These are phyloP conservation scores for Pseudomyrmex concolor DNA, from an alignment of 1,140 invertebrate species.

Conservation along the genomic window DNA sequence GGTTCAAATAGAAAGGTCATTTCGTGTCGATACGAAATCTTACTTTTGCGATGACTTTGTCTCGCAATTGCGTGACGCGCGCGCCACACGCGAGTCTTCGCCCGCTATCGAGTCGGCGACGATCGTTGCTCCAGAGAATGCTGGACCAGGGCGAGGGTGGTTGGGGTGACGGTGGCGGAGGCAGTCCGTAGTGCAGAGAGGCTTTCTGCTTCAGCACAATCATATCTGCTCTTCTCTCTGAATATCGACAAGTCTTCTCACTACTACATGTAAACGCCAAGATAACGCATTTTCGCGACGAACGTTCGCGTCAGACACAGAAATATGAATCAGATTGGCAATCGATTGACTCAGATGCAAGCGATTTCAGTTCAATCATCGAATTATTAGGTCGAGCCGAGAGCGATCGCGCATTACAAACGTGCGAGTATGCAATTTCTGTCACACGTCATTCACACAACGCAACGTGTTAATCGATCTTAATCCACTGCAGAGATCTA, in stretches of 20 bases:
- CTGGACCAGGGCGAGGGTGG: slow-evolving; percentile 85
- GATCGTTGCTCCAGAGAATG: slow-evolving; percentile 78
- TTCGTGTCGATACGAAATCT: slow-evolving; percentile 33
- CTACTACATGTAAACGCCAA: not conserved
- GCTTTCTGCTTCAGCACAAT: slow-evolving; percentile 78
- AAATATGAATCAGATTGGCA: not conserved
- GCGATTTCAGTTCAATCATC: not conserved
- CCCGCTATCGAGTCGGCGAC: slow-evolving; percentile 41
- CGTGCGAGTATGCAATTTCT: too few species aligned
- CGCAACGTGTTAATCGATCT: too few species aligned
- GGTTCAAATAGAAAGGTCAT: not conserved
- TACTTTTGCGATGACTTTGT: slow-evolving; percentile 76
- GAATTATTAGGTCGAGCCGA: not conserved
- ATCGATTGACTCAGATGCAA: not conserved
- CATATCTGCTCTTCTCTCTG: slow-evolving; percentile 60
- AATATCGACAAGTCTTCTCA: not conserved
- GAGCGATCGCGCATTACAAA: not conserved
- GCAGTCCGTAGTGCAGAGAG: slow-evolving; percentile 83
- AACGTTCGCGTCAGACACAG: not conserved
- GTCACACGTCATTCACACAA: too few species aligned
- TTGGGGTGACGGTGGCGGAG: slow-evolving; percentile 83
- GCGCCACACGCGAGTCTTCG: slow-evolving; percentile 58
- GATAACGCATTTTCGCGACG: not conserved
- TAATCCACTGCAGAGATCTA: too few species aligned
- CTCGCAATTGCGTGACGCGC: slow-evolving; percentile 71